A percentile compares a stretch with the other conserved stretches of the same genome.
Evolutionary conservation across 2,888 invertebrate genomes (phyloP).

Genomic region (Venustoraphidia nigricollis): DNA sequence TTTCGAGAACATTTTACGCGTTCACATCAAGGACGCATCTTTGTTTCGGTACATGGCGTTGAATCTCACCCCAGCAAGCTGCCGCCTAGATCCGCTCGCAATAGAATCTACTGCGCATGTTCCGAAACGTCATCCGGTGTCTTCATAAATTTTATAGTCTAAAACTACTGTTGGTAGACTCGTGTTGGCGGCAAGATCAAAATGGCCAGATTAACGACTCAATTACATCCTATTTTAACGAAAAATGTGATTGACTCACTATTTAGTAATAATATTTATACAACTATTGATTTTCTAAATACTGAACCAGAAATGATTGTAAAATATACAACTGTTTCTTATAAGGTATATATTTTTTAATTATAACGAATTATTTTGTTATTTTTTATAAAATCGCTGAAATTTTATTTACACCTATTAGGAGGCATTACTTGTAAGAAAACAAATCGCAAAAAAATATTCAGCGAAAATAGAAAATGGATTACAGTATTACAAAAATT

Average conservation of each 20-base stretch:
- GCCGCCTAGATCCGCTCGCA: constrained; percentile 14
- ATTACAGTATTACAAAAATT: constrained; percentile 21
- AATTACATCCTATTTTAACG: constrained; percentile 24
- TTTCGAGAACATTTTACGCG: constrained; percentile 31
- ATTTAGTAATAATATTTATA: constrained; percentile 34
- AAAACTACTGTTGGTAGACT: constrained; percentile 11
- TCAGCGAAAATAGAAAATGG: constrained; percentile 29
- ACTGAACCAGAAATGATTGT: constrained; percentile 37
- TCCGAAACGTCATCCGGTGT: constrained; percentile 5
- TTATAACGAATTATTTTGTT: not conserved
- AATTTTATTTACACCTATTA: constrained; percentile 14
- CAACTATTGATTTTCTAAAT: constrained; percentile 39
- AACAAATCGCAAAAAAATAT: constrained; percentile 33
- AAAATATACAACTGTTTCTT: constrained; percentile 29
- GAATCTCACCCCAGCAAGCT: constrained; percentile 19
- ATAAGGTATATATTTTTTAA: constrained; percentile 28
- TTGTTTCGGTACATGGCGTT: constrained; percentile 38
- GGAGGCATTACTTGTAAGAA: constrained; percentile 28
- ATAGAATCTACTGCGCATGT: constrained; percentile 14
- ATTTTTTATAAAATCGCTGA: not conserved
- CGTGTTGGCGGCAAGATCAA: not conserved
- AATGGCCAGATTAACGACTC: constrained; percentile 15
- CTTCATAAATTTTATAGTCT: not conserved
- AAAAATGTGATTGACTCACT: constrained; percentile 30
- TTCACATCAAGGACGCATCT: constrained; percentile 28